Evolutionary conservation across 2,797 vertebrate genomes (phyloP).

Genomic region (Hyperoplus immaculatus): DNA sequence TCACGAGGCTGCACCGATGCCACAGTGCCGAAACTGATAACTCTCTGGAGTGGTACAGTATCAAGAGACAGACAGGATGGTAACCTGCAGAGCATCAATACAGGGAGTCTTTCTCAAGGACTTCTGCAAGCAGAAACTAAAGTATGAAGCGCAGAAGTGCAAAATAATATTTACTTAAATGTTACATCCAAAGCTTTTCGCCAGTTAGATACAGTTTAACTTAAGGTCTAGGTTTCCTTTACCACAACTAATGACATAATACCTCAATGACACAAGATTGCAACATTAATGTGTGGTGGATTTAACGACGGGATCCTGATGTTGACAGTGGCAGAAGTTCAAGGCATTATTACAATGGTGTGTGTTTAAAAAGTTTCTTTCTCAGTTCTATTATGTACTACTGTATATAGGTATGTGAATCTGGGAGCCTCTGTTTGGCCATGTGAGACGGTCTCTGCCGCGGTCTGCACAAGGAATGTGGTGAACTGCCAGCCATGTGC

Average conservation of each 20-base stretch:
- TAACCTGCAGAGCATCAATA: conserved; percentile 11
- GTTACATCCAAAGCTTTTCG: conserved; percentile 23
- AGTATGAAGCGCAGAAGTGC: conserved; percentile 7
- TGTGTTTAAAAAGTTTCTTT: conserved; percentile 7
- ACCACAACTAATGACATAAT: conserved; percentile 13
- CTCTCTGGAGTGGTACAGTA: conserved; percentile 5
- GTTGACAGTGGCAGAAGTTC: background rate
- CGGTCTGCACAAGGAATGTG: conserved; percentile 57
- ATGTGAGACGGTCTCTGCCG: conserved; percentile 32
- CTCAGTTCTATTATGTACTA: background rate
- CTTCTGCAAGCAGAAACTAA: conserved; percentile 26
- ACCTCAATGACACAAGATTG: conserved; percentile 14
- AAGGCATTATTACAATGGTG: background rate
- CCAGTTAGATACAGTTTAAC: background rate
- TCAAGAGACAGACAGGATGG: conserved; percentile 16
- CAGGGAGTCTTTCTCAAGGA: background rate
- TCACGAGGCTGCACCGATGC: conserved; percentile 21
- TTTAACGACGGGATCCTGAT: background rate
- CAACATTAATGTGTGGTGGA: background rate
- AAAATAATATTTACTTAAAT: conserved; percentile 24
- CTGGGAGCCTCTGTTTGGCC: conserved; percentile 17
- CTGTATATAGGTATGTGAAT: background rate
- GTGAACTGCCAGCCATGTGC: conserved; percentile 72
- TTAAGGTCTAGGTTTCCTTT: conserved; percentile 16
- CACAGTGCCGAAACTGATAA: conserved; percentile 15